A percentile compares a stretch with the other conserved stretches of the same genome.
Conservation (phyloP, 2,113 vertebrate species). For the Upupa epops region DNA sequence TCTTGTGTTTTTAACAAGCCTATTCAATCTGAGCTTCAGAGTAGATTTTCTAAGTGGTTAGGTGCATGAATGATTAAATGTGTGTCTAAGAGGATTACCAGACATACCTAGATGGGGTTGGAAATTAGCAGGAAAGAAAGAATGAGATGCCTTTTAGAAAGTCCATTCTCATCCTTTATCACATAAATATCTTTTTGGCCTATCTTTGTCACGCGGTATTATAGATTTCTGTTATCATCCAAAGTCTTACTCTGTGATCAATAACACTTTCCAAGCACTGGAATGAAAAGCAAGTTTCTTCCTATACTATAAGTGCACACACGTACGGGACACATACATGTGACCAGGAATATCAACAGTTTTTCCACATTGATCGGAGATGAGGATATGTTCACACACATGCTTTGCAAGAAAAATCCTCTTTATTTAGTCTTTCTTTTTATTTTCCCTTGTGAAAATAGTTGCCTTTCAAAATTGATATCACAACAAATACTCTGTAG, state of each 20-base stretch:
- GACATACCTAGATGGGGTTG: neutral
- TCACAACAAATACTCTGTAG: neutral
- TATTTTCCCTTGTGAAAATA: neutral
- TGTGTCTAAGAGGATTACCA: neutral
- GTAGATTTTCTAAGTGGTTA: neutral
- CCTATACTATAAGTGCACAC: neutral
- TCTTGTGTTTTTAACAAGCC: neutral
- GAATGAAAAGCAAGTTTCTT: neutral
- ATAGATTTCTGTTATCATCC: neutral
- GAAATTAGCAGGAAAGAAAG: neutral
- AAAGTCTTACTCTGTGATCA: neutral
- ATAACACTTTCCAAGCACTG: neutral
- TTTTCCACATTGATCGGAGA: neutral
- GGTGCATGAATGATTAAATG: neutral
- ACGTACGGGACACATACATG: fast-evolving
- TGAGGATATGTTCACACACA: neutral
- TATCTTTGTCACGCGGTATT: neutral
- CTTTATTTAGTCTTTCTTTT: neutral
- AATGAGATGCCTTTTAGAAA: neutral
- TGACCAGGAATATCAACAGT: neutral
- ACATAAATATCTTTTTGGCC: neutral
- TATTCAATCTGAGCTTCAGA: neutral
- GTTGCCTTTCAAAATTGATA: neutral
- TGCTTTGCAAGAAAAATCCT: neutral
- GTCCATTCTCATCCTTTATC: neutral